These are phyloP conservation scores for Melinaea marsaeus DNA, from an alignment of 2,888 invertebrate species.

Conservation along the genomic window DNA sequence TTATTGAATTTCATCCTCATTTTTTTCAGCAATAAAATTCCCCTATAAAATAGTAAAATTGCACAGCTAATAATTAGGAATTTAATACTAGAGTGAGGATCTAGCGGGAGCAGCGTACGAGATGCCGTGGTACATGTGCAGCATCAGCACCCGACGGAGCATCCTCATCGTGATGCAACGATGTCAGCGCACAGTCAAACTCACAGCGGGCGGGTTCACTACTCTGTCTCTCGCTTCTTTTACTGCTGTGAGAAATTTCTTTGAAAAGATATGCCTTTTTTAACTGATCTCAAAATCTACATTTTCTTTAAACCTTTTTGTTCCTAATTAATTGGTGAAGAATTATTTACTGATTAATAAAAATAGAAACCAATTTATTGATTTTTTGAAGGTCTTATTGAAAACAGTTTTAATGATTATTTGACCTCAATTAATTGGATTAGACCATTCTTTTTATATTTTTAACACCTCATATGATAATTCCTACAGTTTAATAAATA, in stretches of 20 bases:
- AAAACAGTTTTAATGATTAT: too few species aligned
- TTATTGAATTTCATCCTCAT: too few species aligned
- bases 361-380: too few species aligned
- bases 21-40: too few species aligned
- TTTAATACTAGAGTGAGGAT: constrained; percentile 32
- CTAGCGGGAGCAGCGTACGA: constrained; percentile 60
- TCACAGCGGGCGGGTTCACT: constrained; percentile 74
- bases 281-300: not conserved
- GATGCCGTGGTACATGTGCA: constrained; percentile 60
- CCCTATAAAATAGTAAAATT: too few species aligned
- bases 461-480: too few species aligned
- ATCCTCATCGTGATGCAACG: constrained; percentile 63
- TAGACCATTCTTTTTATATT: too few species aligned
- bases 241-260: constrained; percentile 59
- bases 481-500: not conserved
- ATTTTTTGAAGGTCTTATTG: too few species aligned
- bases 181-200: constrained; percentile 55
- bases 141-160: constrained; percentile 53
- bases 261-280: not conserved
- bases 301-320: not conserved
- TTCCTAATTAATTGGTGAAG: not conserved
- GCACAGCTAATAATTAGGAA: too few species aligned
- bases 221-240: constrained; percentile 72
- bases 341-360: too few species aligned
- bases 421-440: too few species aligned